Evolutionary conservation across 2,888 invertebrate genomes (phyloP).

Genomic region (Rotaria magnacalcarata): DNA sequence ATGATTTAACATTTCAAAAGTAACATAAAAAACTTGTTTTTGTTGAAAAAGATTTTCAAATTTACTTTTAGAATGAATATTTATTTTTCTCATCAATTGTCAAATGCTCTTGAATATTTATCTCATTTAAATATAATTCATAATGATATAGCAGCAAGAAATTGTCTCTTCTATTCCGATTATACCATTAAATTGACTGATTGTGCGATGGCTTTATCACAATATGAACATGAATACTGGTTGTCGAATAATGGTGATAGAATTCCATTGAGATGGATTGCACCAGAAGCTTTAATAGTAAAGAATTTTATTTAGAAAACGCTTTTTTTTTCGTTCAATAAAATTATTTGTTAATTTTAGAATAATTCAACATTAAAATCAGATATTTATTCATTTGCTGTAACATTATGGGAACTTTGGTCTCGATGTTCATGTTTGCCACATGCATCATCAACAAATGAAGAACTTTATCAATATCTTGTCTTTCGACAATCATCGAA

Average conservation of each 20-base stretch:
- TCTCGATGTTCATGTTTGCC: not conserved
- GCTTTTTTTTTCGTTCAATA: not conserved
- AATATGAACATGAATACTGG: slow-evolving; percentile 23
- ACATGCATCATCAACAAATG: not conserved
- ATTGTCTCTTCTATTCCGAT: not conserved
- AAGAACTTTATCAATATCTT: not conserved
- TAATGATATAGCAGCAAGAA: slow-evolving; percentile 9
- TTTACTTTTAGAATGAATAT: not conserved
- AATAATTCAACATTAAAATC: not conserved
- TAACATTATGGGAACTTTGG: slow-evolving; percentile 22
- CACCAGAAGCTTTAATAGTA: slow-evolving; percentile 14
- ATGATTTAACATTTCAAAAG: slow-evolving; percentile 25
- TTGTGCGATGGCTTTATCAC: not conserved
- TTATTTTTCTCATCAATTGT: slow-evolving; percentile 31
- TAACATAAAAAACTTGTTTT: not conserved
- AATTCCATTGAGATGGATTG: slow-evolving; percentile 29
- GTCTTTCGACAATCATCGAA: not conserved
- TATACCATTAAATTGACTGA: slow-evolving; percentile 16
- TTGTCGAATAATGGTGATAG: not conserved
- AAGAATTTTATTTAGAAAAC: not conserved
- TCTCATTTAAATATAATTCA: not conserved
- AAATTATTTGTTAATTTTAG: not conserved
- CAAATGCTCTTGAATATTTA: not conserved
- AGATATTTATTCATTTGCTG: not conserved
- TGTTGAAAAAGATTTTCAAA: not conserved